Conservation (phyloP, 2,797 vertebrate species). For the Catostomus latipinnis region DNA sequence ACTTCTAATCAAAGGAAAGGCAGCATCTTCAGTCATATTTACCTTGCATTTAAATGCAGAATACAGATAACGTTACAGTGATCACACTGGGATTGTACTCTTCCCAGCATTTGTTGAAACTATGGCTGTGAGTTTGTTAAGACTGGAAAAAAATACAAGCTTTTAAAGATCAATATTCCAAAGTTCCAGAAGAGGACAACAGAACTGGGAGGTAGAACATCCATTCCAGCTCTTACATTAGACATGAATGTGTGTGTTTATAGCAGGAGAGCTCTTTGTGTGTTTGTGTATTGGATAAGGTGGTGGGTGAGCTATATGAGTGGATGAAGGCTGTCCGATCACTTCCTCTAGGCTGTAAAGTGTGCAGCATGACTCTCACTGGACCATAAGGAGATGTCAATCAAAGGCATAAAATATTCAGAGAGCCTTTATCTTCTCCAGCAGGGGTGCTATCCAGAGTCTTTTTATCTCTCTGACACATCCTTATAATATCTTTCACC, state of each 20-base stretch:
- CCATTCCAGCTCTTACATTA: no score
- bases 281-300: conserved; percentile 23
- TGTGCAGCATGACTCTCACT: conserved; percentile 53
- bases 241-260: background rate
- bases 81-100: no score
- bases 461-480: conserved; percentile 14
- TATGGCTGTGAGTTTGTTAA: background rate
- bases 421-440: conserved; percentile 65
- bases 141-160: conserved; percentile 47
- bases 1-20: no score
- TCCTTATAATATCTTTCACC: background rate
- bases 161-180: conserved; percentile 28
- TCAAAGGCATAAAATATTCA: conserved; percentile 76
- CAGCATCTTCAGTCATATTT: no score
- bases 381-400: conserved; percentile 66
- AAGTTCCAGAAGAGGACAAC: background rate
- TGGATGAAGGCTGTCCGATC: conserved; percentile 40
- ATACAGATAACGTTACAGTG: no score
- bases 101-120: no score
- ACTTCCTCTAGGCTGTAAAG: conserved; percentile 56
- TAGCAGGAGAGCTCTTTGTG: conserved; percentile 4
- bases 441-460: conserved; percentile 44
- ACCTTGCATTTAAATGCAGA: no score
- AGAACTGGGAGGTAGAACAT: no score
- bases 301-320: conserved; percentile 15